Evolutionary conservation across 1,140 invertebrate genomes (phyloP).

Genomic region (Cecropterus lyciades): DNA sequence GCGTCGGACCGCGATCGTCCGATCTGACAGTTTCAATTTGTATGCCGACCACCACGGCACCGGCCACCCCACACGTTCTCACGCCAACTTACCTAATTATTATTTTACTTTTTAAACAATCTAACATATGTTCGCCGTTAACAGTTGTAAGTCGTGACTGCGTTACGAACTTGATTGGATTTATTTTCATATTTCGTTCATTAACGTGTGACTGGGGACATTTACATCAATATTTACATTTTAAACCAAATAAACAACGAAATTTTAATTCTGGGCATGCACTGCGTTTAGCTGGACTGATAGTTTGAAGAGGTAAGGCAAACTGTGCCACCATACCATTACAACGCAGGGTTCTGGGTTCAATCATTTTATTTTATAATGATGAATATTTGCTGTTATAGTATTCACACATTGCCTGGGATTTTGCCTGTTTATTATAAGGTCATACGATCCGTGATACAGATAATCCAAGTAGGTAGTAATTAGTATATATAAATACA

Average conservation of each 20-base stretch:
- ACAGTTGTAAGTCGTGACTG: conserved; percentile 66
- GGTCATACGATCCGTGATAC: no score
- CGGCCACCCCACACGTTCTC: conserved; percentile 74
- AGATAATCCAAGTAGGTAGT: no score
- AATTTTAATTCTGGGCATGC: conserved; percentile 31
- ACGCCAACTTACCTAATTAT: conserved; percentile 80
- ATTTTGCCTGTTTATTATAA: no score
- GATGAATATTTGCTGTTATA: no score
- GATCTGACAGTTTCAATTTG: conserved; percentile 79
- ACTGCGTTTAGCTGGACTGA: conserved; percentile 21
- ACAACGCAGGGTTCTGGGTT: no score
- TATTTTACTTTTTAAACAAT: conserved; percentile 70
- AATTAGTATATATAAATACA: no score
- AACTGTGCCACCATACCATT: no score
- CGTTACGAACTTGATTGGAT: conserved; percentile 55
- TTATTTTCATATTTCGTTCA: conserved; percentile 43
- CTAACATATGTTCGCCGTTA: conserved; percentile 67
- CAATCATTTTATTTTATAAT: no score
- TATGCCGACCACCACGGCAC: conserved; percentile 66
- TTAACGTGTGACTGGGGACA: conserved; percentile 35
- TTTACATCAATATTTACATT: conserved; percentile 44
- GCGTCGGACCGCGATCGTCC: conserved; percentile 51
- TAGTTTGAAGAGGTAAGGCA: no score
- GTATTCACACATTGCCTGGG: no score
- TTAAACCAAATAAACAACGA: conserved; percentile 29